Conservation (phyloP, 2,797 vertebrate genomes). For the Hirundo rustica region DNA sequence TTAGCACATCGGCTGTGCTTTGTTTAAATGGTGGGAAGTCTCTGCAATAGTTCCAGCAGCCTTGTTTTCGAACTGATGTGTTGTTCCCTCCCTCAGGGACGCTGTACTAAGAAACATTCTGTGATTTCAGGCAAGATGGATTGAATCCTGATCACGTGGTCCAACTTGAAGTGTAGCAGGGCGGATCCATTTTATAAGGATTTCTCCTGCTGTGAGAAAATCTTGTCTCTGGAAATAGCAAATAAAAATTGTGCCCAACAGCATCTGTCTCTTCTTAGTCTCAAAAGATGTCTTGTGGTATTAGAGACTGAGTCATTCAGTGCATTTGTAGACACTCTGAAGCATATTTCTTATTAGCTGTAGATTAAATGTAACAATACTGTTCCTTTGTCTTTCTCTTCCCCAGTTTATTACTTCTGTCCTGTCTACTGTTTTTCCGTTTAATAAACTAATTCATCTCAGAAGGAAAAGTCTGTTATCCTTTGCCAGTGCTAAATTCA, state of each 20-base stretch:
- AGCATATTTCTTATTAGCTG: neutral
- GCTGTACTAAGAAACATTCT: neutral
- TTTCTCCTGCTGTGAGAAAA: neutral
- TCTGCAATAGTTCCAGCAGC: neutral
- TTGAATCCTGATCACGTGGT: neutral
- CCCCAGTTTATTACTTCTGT: neutral
- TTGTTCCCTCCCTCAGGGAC: neutral
- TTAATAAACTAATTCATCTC: neutral
- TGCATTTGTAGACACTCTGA: neutral
- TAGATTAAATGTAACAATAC: neutral
- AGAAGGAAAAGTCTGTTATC: neutral
- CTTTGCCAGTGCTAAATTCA: neutral
- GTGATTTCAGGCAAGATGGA: neutral
- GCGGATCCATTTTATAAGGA: neutral
- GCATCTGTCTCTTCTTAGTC: neutral
- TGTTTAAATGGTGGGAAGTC: neutral
- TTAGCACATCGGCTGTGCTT: neutral
- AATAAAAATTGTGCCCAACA: neutral
- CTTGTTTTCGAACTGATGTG: neutral
- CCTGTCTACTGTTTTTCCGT: neutral
- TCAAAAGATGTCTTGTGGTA: neutral
- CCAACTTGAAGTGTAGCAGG: neutral
- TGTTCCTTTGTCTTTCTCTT: neutral
- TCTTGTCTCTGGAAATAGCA: neutral
- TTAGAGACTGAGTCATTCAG: neutral